A percentile compares a stretch with the other conserved stretches of the same genome.
These are phyloP conservation scores for Corythornis cristatus DNA, from an alignment of 2,113 vertebrate species.

Conservation along the genomic window DNA sequence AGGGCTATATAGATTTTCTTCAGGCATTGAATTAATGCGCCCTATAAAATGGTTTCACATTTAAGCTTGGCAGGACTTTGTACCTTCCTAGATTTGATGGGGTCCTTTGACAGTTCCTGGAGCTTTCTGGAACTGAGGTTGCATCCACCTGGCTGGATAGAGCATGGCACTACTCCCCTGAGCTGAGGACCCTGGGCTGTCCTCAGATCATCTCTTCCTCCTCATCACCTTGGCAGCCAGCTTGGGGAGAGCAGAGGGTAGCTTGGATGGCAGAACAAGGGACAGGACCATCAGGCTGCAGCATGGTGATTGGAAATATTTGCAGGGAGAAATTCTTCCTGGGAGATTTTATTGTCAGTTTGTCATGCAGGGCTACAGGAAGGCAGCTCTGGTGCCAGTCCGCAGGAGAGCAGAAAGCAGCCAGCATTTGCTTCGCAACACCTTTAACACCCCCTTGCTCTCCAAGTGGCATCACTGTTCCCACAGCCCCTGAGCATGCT, in stretches of 20 bases:
- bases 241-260: rapidly evolving
- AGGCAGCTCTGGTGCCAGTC: neutral
- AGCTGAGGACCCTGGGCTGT: rapidly evolving
- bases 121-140: neutral
- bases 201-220: neutral
- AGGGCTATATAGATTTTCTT: conserved; percentile 71
- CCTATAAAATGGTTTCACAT: conserved; percentile 68
- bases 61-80: conserved; percentile 59
- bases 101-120: conserved; percentile 17
- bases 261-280: rapidly evolving
- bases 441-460: rapidly evolving
- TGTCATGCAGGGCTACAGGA: rapidly evolving
- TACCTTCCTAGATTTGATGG: neutral
- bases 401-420: neutral
- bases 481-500: rapidly evolving
- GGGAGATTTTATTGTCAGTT: rapidly evolving
- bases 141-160: neutral
- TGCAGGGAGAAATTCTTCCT: rapidly evolving
- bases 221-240: neutral
- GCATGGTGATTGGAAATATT: rapidly evolving
- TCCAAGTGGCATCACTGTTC: too few species aligned
- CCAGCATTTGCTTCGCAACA: neutral
- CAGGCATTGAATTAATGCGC: conserved; percentile 70
- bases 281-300: neutral
- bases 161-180: rapidly evolving